phyloP scores from a whole-genome alignment of 1,140 invertebrate genomes.

The Leptoteleia sp. region DNA sequence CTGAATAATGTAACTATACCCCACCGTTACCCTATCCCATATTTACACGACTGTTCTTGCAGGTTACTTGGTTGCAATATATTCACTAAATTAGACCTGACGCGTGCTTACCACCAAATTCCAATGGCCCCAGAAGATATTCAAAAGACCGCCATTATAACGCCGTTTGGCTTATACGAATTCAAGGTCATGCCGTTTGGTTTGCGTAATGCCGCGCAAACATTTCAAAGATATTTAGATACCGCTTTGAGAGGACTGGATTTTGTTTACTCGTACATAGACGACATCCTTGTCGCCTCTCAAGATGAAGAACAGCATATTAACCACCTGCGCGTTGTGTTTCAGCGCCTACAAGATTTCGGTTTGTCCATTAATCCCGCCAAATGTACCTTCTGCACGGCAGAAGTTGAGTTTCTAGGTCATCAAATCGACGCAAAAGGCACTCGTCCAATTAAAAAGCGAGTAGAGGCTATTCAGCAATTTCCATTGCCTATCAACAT shows the following conservation, averaged over 20 bases:
- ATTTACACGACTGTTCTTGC: conserved; percentile 70
- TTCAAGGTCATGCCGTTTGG: conserved; percentile 70
- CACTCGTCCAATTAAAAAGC: conserved; percentile 65
- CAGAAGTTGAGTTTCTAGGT: conserved; percentile 70
- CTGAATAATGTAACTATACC: conserved; percentile 73
- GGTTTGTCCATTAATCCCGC: conserved; percentile 65
- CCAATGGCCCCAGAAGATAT: conserved; percentile 70
- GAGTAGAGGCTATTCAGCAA: conserved; percentile 24
- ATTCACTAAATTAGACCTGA: conserved; percentile 72
- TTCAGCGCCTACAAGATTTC: conserved; percentile 45
- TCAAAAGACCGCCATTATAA: conserved; percentile 73
- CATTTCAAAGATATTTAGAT: conserved; percentile 72
- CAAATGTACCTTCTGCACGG: conserved; percentile 67
- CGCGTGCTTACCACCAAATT: conserved; percentile 81
- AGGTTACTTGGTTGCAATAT: conserved; percentile 67
- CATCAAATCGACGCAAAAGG: conserved; percentile 53
- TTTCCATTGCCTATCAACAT: conserved; percentile 44
- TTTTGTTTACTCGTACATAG: conserved; percentile 63
- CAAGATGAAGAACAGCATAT: conserved; percentile 52
- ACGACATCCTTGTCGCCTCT: conserved; percentile 73
- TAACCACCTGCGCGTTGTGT: conserved; percentile 44
- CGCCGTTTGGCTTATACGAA: conserved; percentile 72
- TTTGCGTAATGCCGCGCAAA: conserved; percentile 73
- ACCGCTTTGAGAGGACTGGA: conserved; percentile 1
- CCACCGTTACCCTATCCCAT: conserved; percentile 71